phyloP scores from a whole-genome alignment of 2,113 vertebrate genomes.

The Telmatochromis bifrenatus region DNA sequence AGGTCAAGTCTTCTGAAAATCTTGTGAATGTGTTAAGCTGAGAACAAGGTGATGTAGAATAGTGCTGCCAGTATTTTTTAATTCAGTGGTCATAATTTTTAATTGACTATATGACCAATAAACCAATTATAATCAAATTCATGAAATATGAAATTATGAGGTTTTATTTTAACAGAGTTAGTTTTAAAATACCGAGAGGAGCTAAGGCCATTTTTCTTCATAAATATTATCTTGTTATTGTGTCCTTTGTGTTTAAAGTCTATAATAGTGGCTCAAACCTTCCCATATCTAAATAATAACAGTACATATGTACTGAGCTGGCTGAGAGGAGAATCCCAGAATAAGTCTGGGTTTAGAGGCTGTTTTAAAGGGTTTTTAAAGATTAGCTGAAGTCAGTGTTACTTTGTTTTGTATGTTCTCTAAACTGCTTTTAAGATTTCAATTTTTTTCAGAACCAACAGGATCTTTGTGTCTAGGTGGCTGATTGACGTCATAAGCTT shows the following conservation, averaged over 20 bases:
- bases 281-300: background rate
- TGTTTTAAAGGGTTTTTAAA: background rate
- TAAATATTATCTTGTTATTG: background rate
- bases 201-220: background rate
- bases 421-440: background rate
- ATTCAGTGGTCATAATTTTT: background rate
- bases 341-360: background rate
- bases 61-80: background rate
- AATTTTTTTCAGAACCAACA: background rate
- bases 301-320: accelerated
- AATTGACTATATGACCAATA: background rate
- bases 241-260: background rate
- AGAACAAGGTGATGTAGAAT: background rate
- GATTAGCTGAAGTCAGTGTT: accelerated
- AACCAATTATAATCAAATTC: background rate
- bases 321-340: background rate
- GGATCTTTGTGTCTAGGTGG: background rate
- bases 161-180: background rate
- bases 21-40: background rate
- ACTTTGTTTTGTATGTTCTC: background rate
- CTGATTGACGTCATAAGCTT: background rate
- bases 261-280: background rate
- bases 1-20: background rate
- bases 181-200: background rate
- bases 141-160: background rate